Evolutionary conservation across 2,888 invertebrate species (phyloP).

Genomic region (Acleris emargana): DNA sequence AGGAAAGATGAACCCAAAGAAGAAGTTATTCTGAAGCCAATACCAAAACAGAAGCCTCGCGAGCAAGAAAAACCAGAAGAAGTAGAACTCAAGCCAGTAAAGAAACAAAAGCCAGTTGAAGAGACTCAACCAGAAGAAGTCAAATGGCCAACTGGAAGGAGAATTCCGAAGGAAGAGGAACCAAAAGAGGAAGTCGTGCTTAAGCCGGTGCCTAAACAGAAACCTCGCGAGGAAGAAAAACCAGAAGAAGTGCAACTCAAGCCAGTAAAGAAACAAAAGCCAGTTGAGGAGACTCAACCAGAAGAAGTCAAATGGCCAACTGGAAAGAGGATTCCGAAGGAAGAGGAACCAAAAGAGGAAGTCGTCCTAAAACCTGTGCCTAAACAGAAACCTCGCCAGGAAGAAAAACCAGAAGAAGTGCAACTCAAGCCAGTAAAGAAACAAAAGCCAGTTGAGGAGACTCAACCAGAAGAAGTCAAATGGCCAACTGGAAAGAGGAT

Average conservation of each 20-base stretch:
- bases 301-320: too few species aligned
- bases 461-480: conserved; percentile 36
- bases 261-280: too few species aligned
- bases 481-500: conserved; percentile 15
- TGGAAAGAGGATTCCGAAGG: conserved; percentile 3
- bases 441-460: conserved; percentile 32
- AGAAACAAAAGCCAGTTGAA: too few species aligned
- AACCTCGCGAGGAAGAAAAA: too few species aligned
- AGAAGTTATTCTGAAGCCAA: conserved; percentile 67
- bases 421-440: conserved; percentile 44
- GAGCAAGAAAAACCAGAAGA: conserved; percentile 40
- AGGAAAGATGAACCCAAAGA: conserved; percentile 60
- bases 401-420: conserved; percentile 47
- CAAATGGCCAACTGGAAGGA: too few species aligned
- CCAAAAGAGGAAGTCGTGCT: too few species aligned
- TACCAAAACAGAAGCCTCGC: conserved; percentile 47
- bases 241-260: too few species aligned
- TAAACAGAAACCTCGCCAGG: conserved; percentile 2
- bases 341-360: conserved; percentile 9
- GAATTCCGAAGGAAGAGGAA: too few species aligned
- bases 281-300: too few species aligned
- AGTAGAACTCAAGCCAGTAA: too few species aligned
- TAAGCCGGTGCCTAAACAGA: too few species aligned
- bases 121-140: too few species aligned
- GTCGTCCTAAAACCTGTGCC: conserved; percentile 49